phyloP scores from a whole-genome alignment of 2,888 invertebrate genomes.

The Drosophila gaucha region DNA sequence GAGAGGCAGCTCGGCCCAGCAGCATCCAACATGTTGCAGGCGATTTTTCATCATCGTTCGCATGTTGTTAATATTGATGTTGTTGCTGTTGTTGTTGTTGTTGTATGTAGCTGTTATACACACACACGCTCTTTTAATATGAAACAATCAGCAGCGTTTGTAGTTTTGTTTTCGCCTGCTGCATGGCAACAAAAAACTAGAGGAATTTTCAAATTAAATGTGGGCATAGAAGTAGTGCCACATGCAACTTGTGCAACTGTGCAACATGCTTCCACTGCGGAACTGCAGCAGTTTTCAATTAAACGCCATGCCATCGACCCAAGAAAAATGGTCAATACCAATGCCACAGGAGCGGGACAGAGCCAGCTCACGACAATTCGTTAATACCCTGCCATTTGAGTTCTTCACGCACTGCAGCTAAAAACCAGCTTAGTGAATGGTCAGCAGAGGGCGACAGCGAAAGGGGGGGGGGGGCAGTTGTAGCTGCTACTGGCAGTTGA shows the following conservation, averaged over 20 bases:
- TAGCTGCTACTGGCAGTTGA: slow-evolving; percentile 63
- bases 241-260: slow-evolving; percentile 37
- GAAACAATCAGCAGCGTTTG: slow-evolving; percentile 78
- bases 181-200: slow-evolving; percentile 53
- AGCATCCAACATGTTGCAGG: slow-evolving; percentile 83
- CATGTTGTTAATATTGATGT: slow-evolving; percentile 65
- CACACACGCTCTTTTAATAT: slow-evolving; percentile 72
- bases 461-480: slow-evolving; percentile 10
- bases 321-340: slow-evolving; percentile 71
- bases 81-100: slow-evolving; percentile 38
- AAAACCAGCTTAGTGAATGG: slow-evolving; percentile 37
- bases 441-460: slow-evolving; percentile 1
- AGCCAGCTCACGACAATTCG: slow-evolving; percentile 76
- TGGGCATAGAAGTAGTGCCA: slow-evolving; percentile 63
- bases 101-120: slow-evolving; percentile 49
- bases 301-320: slow-evolving; percentile 75
- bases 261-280: slow-evolving; percentile 20
- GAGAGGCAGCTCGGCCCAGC: slow-evolving; percentile 36
- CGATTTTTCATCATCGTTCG: slow-evolving; percentile 82
- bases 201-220: slow-evolving; percentile 72
- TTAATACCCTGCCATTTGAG: slow-evolving; percentile 81
- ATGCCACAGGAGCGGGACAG: slow-evolving; percentile 14
- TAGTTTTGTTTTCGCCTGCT: slow-evolving; percentile 71
- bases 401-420: slow-evolving; percentile 78
- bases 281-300: slow-evolving; percentile 83